Percentiles rank a stretch among this genome's conserved stretches.
Conservation (phyloP, 2,113 vertebrate genomes). For the Pteropus alecto region DNA sequence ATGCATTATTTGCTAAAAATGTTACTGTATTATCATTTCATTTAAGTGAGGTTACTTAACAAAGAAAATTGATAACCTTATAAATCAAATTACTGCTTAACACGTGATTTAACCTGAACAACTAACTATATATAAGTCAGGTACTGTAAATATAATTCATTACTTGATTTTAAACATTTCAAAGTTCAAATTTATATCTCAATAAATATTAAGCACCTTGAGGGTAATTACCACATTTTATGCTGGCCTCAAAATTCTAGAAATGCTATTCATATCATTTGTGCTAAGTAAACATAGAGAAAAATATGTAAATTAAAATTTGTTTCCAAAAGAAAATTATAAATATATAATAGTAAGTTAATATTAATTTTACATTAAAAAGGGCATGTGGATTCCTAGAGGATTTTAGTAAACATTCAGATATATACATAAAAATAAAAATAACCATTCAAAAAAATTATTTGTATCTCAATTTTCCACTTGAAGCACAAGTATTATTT, state of each 20-base stretch:
- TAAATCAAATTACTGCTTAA: neutral
- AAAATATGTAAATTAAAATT: neutral
- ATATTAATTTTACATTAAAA: neutral
- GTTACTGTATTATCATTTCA: neutral
- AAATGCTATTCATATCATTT: neutral
- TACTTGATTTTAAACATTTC: neutral
- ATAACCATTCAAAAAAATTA: neutral
- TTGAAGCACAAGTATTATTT: neutral
- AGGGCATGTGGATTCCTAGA: accelerated
- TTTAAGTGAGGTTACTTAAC: neutral
- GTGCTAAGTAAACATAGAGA: neutral
- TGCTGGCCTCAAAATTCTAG: neutral
- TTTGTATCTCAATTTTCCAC: neutral
- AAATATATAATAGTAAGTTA: neutral
- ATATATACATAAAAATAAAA: neutral
- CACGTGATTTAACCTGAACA: neutral
- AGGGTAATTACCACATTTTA: neutral
- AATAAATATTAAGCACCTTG: neutral
- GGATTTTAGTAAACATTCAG: neutral
- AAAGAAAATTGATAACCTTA: neutral
- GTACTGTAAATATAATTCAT: neutral
- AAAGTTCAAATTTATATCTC: neutral
- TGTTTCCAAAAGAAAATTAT: neutral
- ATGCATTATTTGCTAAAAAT: neutral
- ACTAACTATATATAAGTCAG: neutral